Evolutionary conservation across 23 tunicate genomes (phyloP), one percentile per base, ranked within the genome.

Genomic region (Corella eumyota): DNA sequence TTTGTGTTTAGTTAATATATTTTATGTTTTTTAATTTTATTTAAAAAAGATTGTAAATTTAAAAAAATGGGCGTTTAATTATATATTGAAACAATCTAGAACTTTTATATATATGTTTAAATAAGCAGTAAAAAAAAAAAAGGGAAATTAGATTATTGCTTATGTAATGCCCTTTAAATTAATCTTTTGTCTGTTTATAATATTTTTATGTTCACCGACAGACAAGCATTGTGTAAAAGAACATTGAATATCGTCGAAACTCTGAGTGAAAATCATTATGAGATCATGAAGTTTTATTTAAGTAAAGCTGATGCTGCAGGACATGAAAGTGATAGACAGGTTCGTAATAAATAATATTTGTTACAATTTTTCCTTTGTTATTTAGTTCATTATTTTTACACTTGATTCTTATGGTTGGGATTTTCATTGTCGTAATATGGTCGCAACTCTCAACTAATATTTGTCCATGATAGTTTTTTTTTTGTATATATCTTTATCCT

Each of bases 281-380:
- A 80, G 11, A 74, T 75, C 32, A 75, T 90, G 91, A 90, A 81
- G 61, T 90, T 80, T 69, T 90, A 74, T 37, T 63, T 90, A 26
- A 74, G 83, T 60, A 90, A 90, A 60, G 98, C 98, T 44, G 98
- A 90, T 59, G 98, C 81, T 58, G 98, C 98, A n/a, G 98, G 98
- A 1, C 79, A 75, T 45, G 98, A 90, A 69, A 71, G 90, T 59
- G 98, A 90, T 47, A 72, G 98, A 58, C 98, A 90, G 78, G 82
- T 66, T 32, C 48, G 15, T 40, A 11, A 40, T 40, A n/a, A n/a
- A n/a, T n/a, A n/a, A n/a, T n/a, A n/a, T n/a, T n/a, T n/a, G n/a
- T n/a, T n/a, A n/a, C n/a, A n/a, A n/a, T n/a, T n/a, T n/a, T n/a
- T n/a, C n/a, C n/a, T n/a, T n/a, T n/a, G n/a, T n/a, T n/a, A n/a